phyloP scores from a whole-genome alignment of 2,113 vertebrate genomes.

The Bujurquina vittata region DNA sequence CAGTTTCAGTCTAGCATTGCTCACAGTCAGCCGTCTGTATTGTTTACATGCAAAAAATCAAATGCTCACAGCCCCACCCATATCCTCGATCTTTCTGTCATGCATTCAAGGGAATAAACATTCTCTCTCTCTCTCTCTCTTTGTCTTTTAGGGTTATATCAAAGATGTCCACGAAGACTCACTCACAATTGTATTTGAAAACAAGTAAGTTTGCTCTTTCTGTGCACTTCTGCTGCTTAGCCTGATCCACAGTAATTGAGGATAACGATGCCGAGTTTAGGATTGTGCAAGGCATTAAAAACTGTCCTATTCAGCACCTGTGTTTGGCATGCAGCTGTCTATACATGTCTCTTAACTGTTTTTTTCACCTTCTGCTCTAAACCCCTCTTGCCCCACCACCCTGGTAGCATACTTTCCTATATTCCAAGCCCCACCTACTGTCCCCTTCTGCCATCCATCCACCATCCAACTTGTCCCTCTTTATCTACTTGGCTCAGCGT shows the following conservation, averaged over 20 bases:
- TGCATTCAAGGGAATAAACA: constrained; percentile 10
- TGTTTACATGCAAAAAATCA: constrained; percentile 43
- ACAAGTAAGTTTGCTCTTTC: constrained; percentile 85
- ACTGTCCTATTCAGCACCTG: constrained; percentile 59
- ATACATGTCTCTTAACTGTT: constrained; percentile 48
- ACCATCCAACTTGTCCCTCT: constrained; percentile 39
- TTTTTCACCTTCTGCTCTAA: constrained; percentile 27
- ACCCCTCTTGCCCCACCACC: constrained; percentile 6
- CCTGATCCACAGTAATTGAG: neutral
- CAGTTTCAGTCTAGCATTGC: constrained; percentile 9
- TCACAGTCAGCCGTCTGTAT: constrained; percentile 5
- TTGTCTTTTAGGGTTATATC: constrained; percentile 86
- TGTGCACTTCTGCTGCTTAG: neutral
- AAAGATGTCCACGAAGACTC: constrained; percentile 95
- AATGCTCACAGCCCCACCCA: neutral
- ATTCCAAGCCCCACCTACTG: constrained; percentile 29
- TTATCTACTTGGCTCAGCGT: constrained; percentile 68
- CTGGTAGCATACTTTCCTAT: constrained; percentile 43
- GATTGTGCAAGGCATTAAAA: constrained; percentile 16
- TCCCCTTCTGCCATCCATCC: constrained; percentile 22
- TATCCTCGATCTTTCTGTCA: neutral
- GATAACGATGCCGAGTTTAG: neutral
- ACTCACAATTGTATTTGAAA: constrained; percentile 92
- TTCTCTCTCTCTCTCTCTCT: neutral
- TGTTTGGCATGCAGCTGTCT: constrained; percentile 70